These are phyloP conservation scores for Habrosyne pyritoides DNA, from an alignment of 2,888 invertebrate genomes.

Conservation along the genomic window DNA sequence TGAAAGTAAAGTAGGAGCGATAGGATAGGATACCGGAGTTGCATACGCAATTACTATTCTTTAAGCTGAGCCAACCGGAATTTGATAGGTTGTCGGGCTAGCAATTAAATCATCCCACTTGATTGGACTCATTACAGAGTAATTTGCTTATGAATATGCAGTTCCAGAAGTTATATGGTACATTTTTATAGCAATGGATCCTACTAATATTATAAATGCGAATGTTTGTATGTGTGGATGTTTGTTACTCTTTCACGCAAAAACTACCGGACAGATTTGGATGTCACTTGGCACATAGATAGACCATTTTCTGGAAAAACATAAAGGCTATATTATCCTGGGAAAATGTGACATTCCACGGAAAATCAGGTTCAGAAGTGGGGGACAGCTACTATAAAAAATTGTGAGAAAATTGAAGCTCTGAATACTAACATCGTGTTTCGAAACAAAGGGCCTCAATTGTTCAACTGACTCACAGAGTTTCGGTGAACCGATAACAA, in stretches of 20 bases:
- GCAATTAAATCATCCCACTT: neutral
- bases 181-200: no score
- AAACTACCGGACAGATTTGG: no score
- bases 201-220: no score
- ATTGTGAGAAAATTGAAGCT: no score
- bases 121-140: neutral
- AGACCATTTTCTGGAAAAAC: no score
- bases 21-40: neutral
- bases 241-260: no score
- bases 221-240: no score
- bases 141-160: neutral
- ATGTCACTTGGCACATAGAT: no score
- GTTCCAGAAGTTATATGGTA: neutral
- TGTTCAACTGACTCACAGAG: constrained; percentile 2
- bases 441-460: constrained; percentile 5
- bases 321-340: no score
- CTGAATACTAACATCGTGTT: neutral
- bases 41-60: neutral
- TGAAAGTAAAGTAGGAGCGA: neutral
- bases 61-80: constrained; percentile 3
- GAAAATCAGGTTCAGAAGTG: no score
- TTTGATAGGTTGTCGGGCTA: neutral
- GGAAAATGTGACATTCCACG: no score
- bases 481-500: neutral
- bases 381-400: no score